phyloP scores from a whole-genome alignment of 1,140 invertebrate genomes.

The Cylas formicarius region DNA sequence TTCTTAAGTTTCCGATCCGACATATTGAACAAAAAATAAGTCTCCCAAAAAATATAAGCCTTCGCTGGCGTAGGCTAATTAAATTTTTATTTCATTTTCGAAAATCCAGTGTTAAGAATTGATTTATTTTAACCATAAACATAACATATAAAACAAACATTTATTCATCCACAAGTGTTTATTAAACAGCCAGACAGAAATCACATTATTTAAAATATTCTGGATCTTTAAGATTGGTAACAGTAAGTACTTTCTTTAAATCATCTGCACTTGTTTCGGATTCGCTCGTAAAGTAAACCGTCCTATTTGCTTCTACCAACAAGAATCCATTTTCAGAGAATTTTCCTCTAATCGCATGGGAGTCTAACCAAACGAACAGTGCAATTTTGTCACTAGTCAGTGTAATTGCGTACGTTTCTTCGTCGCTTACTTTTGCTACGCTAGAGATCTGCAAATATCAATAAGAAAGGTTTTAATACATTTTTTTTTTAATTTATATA shows the following conservation, averaged over 20 bases:
- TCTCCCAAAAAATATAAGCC: too few relatives aligned
- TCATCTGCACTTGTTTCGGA: slow-evolving; percentile 8
- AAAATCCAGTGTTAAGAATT: too few relatives aligned
- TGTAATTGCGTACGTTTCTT: slow-evolving; percentile 14
- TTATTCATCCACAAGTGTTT: too few relatives aligned
- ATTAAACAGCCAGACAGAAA: too few relatives aligned
- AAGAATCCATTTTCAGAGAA: slow-evolving; percentile 28
- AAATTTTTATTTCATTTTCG: too few relatives aligned
- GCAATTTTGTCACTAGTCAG: slow-evolving; percentile 20
- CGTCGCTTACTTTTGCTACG: slow-evolving; percentile 2
- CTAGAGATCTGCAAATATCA: slow-evolving; percentile 6
- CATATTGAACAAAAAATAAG: too few relatives aligned
- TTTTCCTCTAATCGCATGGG: slow-evolving; percentile 13
- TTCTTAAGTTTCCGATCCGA: too few relatives aligned
- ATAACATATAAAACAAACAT: too few relatives aligned
- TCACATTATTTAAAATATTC: too few relatives aligned
- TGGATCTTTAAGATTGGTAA: slow-evolving; percentile 21
- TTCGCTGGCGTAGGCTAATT: too few relatives aligned
- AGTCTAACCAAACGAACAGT: slow-evolving; percentile 28
- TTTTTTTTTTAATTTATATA: not conserved
- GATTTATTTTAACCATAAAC: too few relatives aligned
- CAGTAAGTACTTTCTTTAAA: slow-evolving; percentile 13
- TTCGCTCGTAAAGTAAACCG: slow-evolving; percentile 18
- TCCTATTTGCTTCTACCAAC: slow-evolving; percentile 16
- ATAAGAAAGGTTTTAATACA: not conserved